Conservation (phyloP, 2,113 vertebrate genomes). For the Microtus oregoni region DNA sequence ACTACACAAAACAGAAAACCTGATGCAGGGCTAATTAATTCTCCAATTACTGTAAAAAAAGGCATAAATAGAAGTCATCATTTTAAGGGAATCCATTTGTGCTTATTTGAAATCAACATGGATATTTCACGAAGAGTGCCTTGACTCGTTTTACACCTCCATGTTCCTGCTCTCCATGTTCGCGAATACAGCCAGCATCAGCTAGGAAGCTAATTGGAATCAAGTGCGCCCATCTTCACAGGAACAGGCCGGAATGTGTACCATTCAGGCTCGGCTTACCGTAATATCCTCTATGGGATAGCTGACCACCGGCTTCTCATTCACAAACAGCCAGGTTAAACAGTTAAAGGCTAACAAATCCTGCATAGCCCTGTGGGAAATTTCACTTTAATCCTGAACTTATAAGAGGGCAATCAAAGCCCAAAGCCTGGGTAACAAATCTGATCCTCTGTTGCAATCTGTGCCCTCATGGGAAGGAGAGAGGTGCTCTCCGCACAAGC, state of each 20-base stretch:
- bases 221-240: constrained; percentile 86
- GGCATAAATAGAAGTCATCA: constrained; percentile 46
- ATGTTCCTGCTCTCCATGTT: constrained; percentile 81
- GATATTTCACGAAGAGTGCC: constrained; percentile 78
- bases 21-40: constrained; percentile 80
- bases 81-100: constrained; percentile 79
- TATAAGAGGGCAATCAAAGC: constrained; percentile 99
- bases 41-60: constrained; percentile 68
- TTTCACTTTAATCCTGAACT: constrained; percentile 99
- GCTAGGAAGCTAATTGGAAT: constrained; percentile 89
- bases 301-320: constrained; percentile 95
- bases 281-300: constrained; percentile 93
- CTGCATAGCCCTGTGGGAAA: constrained; percentile 99
- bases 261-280: constrained; percentile 91
- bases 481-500: constrained; percentile 96
- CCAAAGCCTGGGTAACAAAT: constrained; percentile 99
- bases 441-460: constrained; percentile 99
- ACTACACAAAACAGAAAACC: constrained; percentile 55
- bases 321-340: constrained; percentile 99
- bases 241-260: constrained; percentile 88
- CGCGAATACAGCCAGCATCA: constrained; percentile 86
- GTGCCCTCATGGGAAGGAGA: constrained; percentile 94
- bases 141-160: constrained; percentile 81
- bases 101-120: constrained; percentile 80
- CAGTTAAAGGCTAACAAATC: constrained; percentile 99